Base-by-base conservation (phyloP, 1,140 invertebrate species). In the Musca vetustissima region DNA sequence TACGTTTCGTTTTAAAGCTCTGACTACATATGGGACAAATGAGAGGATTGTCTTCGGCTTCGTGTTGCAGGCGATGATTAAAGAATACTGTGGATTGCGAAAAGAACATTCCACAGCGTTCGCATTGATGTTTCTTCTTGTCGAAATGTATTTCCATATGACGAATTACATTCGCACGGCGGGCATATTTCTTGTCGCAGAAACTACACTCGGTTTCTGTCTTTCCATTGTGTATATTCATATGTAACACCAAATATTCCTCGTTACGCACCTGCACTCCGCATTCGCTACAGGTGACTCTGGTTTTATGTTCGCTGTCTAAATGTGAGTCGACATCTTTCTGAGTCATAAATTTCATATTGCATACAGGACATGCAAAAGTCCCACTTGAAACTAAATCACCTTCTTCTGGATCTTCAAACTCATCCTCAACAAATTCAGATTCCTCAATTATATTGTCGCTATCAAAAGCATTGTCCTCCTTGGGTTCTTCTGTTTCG, bases 11-110 rank as follows among this genome's bases (percentile, higher is more conserved):
- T 43, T 72, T 72, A 36, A 72, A 72, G 13, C 25, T 28, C 55
- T 72, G 68, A 0, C 17, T 36, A 64, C 71, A 72, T 15, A 70
- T 15, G 0, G 70, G 28, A 47, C 71, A 72, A 11, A 49, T 52
- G 19, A 72, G 48, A 3, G 71, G 71, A 61, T 70, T 36, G 25
- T 68, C 71, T 55, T 72, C 71, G 21, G 71, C 71, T 67, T 72
- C 71, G 28, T 72, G 71, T 64, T 70, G 69, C 22, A 72, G 17
- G 57, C 70, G 70, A 43, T 72, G 71, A 53, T 72, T 72, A 17
- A 68, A 70, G 1, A 68, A 55, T 17, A 72, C 48, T 4, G 69
- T 68, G 6, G 66, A 68, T 67, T 72, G 69, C 11, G 69, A 68
- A 32, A 72, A 72, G 17, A 67, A 61, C 15, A 72, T 50, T 6